Evolutionary conservation across 2,113 vertebrate species (phyloP).

Genomic region (Syngnathus floridae): DNA sequence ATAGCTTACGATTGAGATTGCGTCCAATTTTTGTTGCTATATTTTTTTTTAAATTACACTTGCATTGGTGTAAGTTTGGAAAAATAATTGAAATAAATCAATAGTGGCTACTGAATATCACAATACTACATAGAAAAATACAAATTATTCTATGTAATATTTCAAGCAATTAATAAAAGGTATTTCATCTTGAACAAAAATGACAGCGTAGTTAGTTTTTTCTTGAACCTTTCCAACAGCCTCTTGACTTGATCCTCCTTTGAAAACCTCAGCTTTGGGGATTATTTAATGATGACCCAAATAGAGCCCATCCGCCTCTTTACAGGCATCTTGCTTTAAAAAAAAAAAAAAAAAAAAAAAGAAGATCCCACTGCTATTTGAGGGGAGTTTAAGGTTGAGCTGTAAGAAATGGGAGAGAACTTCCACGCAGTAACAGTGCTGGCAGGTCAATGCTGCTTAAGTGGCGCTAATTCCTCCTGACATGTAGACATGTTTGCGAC

Average conservation of each 20-base stretch:
- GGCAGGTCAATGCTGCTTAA: constrained; percentile 43
- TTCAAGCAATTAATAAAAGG: background rate
- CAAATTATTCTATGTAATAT: too few relatives aligned
- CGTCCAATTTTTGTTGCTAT: too few relatives aligned
- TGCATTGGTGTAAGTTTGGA: too few relatives aligned
- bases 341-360: constrained; percentile 52
- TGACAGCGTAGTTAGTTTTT: constrained; percentile 11
- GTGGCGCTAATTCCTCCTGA: constrained; percentile 49
- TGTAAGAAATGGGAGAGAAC: constrained; percentile 20
- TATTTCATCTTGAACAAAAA: background rate
- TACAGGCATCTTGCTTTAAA: constrained; percentile 35
- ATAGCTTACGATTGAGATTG: background rate
- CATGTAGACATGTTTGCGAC: constrained; percentile 46
- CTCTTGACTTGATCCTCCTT: constrained; percentile 40
- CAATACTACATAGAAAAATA: too few relatives aligned
- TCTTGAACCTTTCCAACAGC: constrained; percentile 55
- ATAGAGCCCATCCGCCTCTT: constrained; percentile 35
- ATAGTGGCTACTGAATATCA: too few relatives aligned
- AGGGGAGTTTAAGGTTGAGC: constrained; percentile 47
- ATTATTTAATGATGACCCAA: constrained; percentile 64
- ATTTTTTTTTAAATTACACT: too few relatives aligned
- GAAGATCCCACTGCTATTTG: constrained; percentile 32
- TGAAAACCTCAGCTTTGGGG: constrained; percentile 52
- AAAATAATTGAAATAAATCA: too few relatives aligned
- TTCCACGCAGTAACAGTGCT: constrained; percentile 36